Base-by-base conservation (phyloP, 2,113 vertebrate species). In the Spea bombifrons region DNA sequence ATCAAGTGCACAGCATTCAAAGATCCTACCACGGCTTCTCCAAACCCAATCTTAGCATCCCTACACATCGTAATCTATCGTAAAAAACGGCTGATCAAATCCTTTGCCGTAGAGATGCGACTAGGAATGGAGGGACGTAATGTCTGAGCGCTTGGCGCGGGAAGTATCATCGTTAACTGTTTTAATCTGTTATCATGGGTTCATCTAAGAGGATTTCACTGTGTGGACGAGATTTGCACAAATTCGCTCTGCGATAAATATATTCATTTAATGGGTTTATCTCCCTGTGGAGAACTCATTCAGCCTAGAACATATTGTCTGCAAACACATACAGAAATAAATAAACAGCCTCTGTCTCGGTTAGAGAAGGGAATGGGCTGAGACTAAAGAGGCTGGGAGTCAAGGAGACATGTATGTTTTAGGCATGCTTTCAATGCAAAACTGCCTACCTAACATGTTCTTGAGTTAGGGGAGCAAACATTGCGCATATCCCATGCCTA, bases 231-330 rank as follows among this genome's bases (percentile, higher is more conserved):
- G 76, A 71, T 71, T 65, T 71, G 67, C 69, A 66, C 59, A 72
- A 66, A 78, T 71, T 72, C 59, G 5, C 70, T 53, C 50, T 9
- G 70, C 49, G 63, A 73, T 73, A 79, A 79, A 79, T 79, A 80
- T 80, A 67, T 80, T 73, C 70, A 67, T 73, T 43, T 80, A 73
- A 80, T 73, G 71, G 77, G 77, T 73, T 73, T 80, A 80, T 80
- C 77, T 73, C 43, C 47, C 63, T 17, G 63, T 49, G 45, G 76
- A 71, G 46, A 61, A 70, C 67, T 71, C 57, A 64, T 71, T 70
- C 12, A 43, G 70, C 59, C n/a, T 48, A 48, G 47, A 78, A 71
- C 76, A 53, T 71, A 71, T 71, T 78, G 76, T 78, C 59, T 59
- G 9, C 67, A 71, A 67, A 53, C n/a, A 63, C 13, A 73, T 1